Evolutionary conservation across 2,113 vertebrate species (phyloP).

Genomic region (Phyllopteryx taeniolatus): DNA sequence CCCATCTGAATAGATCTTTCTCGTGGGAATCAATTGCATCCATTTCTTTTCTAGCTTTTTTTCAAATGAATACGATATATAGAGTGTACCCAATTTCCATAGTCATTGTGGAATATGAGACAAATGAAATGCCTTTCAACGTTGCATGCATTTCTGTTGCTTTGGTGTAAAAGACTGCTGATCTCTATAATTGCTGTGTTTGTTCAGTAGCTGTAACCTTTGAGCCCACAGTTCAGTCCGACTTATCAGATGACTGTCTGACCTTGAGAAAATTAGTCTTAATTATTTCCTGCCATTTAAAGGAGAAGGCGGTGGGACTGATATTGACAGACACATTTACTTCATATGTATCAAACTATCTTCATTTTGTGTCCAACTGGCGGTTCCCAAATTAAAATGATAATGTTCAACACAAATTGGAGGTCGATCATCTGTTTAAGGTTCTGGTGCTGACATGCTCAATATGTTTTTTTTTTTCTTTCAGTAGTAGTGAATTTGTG

Average conservation of each 20-base stretch:
- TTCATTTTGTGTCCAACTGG: not conserved
- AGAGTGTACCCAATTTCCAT: not conserved
- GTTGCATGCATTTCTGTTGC: slow-evolving; percentile 17
- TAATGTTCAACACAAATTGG: not conserved
- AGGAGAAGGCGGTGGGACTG: slow-evolving; percentile 64
- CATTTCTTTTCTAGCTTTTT: not conserved
- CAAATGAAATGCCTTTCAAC: not conserved
- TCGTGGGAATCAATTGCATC: not conserved
- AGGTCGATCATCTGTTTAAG: not conserved
- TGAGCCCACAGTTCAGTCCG: slow-evolving; percentile 68
- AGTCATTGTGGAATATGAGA: not conserved
- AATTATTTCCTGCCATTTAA: slow-evolving; percentile 84
- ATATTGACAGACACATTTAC: slow-evolving; percentile 70
- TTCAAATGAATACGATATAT: not conserved
- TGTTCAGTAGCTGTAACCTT: slow-evolving; percentile 77
- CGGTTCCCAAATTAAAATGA: not conserved
- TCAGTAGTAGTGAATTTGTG: slow-evolving; percentile 15
- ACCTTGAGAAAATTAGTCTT: slow-evolving; percentile 83
- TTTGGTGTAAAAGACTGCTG: slow-evolving; percentile 47
- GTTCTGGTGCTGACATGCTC: not conserved
- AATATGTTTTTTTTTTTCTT: not conserved
- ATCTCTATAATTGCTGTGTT: slow-evolving; percentile 65
- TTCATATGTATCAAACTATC: not conserved
- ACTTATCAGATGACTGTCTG: slow-evolving; percentile 84
- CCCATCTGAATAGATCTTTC: not conserved